phyloP scores from a whole-genome alignment of 2,797 vertebrate species.

The Nyctalus aviator region DNA sequence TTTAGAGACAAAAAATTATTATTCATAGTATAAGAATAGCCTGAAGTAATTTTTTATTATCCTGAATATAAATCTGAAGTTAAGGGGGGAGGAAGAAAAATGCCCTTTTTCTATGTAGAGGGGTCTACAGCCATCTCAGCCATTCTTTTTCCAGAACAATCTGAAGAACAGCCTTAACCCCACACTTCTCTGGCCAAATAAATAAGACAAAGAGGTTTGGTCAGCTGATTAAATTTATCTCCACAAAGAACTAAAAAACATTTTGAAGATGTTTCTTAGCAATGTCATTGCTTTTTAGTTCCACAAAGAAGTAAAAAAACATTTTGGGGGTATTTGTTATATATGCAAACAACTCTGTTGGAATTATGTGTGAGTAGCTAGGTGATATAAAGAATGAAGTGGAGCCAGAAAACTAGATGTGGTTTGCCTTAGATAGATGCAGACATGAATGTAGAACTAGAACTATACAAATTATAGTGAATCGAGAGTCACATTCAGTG shows the following conservation, averaged over 20 bases:
- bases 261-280: not conserved
- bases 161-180: not conserved
- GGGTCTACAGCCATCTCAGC: not conserved
- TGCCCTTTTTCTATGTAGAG: not conserved
- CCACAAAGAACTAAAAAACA: not conserved
- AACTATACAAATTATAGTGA: not conserved
- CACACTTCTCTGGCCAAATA: not conserved
- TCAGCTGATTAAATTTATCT: not conserved
- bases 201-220: not conserved
- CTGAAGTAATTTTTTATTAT: conserved; percentile 48
- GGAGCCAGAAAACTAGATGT: not conserved
- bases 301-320: not conserved
- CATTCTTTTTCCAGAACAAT: conserved; percentile 11
- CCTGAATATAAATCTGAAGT: conserved; percentile 27
- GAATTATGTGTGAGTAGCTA: not conserved
- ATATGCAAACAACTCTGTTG: not conserved
- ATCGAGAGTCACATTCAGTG: not conserved
- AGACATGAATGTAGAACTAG: not conserved
- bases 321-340: not conserved
- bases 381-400: not conserved
- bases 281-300: not conserved
- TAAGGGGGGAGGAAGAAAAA: not conserved
- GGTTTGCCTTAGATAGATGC: not conserved
- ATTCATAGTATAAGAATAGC: conserved; percentile 38
- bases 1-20: conserved; percentile 56